Percentiles rank a stretch among this genome's conserved stretches.
Evolutionary conservation across 2,797 vertebrate species (phyloP).

Genomic region (Sebastes alutus): DNA sequence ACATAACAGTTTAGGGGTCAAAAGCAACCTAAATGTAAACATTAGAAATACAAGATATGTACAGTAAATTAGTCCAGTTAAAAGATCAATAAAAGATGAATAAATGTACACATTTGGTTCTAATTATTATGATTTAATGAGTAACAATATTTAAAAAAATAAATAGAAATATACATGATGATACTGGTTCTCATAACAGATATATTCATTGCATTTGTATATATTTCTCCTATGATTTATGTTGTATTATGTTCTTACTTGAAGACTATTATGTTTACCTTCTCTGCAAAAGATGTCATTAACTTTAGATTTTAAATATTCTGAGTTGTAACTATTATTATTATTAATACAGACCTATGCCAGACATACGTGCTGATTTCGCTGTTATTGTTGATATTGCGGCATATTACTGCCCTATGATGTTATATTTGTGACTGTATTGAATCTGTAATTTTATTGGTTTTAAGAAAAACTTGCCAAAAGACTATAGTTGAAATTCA

Average conservation of each 20-base stretch:
- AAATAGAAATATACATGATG: neutral
- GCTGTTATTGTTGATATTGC: neutral
- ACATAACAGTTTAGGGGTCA: neutral
- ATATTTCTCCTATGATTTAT: neutral
- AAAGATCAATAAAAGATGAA: neutral
- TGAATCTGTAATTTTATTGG: neutral
- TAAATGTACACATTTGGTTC: neutral
- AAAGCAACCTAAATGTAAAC: neutral
- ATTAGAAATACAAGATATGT: neutral
- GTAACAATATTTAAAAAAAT: neutral
- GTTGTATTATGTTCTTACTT: neutral
- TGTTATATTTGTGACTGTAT: neutral
- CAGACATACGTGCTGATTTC: neutral
- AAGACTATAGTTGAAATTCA: neutral
- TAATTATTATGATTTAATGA: neutral
- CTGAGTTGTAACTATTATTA: neutral
- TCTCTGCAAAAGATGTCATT: neutral
- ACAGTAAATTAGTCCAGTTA: neutral
- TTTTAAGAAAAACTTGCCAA: neutral
- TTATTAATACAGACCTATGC: neutral
- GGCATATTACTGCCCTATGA: neutral
- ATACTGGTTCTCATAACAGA: neutral
- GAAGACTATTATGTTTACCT: neutral
- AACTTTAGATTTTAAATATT: neutral
- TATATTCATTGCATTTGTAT: neutral